phyloP scores from a whole-genome alignment of 2,113 vertebrate genomes.

The Microcebus jonahi region DNA sequence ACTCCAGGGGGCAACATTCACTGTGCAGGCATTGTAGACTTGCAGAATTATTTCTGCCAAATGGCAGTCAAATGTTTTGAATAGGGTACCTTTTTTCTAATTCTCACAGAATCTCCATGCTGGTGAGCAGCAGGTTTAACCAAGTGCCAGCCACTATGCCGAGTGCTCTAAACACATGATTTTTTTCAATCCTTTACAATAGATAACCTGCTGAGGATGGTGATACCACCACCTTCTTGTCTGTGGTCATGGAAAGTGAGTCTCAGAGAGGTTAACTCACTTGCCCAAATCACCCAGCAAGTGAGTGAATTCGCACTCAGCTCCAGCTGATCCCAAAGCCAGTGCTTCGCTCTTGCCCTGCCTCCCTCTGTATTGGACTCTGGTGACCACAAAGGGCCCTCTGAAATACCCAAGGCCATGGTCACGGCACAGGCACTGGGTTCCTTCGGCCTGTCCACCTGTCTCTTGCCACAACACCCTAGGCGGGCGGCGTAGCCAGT shows the following conservation, averaged over 20 bases:
- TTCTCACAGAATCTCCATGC: neutral
- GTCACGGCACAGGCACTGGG: neutral
- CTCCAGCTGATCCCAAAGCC: neutral
- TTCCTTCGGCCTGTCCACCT: neutral
- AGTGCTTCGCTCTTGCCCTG: neutral
- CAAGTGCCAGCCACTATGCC: neutral
- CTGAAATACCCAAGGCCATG: neutral
- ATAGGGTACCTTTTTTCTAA: neutral
- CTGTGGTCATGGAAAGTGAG: neutral
- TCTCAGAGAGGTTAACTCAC: neutral
- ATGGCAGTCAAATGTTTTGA: neutral
- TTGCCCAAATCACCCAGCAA: neutral
- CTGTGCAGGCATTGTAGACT: neutral
- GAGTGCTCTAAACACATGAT: neutral
- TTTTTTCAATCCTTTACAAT: neutral
- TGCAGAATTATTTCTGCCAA: neutral
- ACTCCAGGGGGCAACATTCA: neutral
- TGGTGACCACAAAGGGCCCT: neutral
- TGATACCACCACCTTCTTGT: neutral
- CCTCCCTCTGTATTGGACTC: neutral
- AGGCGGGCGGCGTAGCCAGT: neutral
- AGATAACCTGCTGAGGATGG: neutral
- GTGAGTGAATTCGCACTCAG: neutral
- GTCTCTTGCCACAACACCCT: neutral
- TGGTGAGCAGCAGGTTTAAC: neutral